phyloP scores from a whole-genome alignment of 2,888 invertebrate species.

The Aleiodes testaceus region DNA sequence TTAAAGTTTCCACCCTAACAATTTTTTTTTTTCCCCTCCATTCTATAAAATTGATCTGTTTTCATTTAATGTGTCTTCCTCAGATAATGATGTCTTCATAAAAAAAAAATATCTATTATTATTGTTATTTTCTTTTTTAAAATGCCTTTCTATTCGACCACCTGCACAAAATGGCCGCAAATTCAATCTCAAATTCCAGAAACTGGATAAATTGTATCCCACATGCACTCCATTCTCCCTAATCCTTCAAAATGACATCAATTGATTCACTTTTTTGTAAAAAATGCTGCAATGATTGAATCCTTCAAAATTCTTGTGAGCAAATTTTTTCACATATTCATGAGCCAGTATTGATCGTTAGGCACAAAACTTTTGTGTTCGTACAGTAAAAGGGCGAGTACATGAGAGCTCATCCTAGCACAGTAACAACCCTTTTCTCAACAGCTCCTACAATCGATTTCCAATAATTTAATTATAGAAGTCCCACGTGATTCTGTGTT shows the following conservation, averaged over 20 bases:
- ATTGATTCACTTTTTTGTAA: too few relatives aligned
- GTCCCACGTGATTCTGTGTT: neutral
- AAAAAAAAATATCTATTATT: too few relatives aligned
- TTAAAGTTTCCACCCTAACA: too few relatives aligned
- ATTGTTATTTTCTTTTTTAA: too few relatives aligned
- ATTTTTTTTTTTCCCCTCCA: too few relatives aligned
- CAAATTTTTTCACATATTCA: neutral
- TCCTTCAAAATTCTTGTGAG: neutral
- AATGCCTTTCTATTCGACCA: too few relatives aligned
- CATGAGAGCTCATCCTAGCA: neutral
- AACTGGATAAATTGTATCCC: neutral
- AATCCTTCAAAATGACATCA: too few relatives aligned
- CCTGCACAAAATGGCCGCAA: too few relatives aligned
- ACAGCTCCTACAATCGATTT: conserved; percentile 14
- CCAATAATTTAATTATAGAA: conserved; percentile 26
- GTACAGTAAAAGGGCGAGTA: conserved; percentile 10
- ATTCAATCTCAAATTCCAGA: neutral
- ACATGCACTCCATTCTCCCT: too few relatives aligned
- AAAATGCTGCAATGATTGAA: neutral
- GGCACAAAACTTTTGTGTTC: conserved; percentile 6
- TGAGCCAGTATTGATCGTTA: conserved; percentile 6
- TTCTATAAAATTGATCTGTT: too few relatives aligned
- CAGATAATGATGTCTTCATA: too few relatives aligned
- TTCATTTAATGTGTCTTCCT: too few relatives aligned
- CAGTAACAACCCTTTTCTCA: conserved; percentile 21